Conservation (phyloP, 2,113 vertebrate species). For the Bubo scandiacus region DNA sequence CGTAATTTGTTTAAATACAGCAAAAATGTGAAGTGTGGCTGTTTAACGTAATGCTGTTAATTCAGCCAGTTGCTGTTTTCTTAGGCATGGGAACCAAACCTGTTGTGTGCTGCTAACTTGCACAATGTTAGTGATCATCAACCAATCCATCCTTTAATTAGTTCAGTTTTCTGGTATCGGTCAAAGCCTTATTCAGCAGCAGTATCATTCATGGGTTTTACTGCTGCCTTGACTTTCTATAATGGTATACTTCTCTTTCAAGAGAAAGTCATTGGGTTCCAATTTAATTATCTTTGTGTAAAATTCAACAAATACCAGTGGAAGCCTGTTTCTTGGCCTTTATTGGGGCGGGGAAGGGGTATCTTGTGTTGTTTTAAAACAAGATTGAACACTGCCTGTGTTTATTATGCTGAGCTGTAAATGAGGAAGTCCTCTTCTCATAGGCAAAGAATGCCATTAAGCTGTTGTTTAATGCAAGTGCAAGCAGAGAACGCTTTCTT, state of each 20-base stretch:
- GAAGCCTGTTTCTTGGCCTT: slow-evolving; percentile 12
- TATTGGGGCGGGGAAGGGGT: background rate
- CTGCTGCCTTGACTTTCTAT: background rate
- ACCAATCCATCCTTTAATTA: background rate
- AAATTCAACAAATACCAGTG: background rate
- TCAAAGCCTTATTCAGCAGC: background rate
- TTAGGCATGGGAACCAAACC: background rate
- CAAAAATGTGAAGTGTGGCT: background rate
- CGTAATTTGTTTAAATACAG: background rate
- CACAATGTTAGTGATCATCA: background rate
- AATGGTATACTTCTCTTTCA: background rate
- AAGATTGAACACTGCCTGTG: background rate
- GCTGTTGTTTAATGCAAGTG: background rate
- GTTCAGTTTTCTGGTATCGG: background rate
- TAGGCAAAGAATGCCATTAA: background rate
- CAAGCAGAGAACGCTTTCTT: background rate
- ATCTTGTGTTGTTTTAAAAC: slow-evolving; percentile 22
- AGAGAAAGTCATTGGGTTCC: background rate
- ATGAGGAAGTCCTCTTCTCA: background rate
- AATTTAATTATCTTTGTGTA: background rate
- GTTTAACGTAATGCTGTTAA: too few relatives aligned
- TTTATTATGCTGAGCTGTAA: slow-evolving; percentile 27
- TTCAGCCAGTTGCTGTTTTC: background rate
- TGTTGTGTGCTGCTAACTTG: background rate
- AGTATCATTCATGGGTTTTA: background rate